Base-by-base conservation (phyloP, 2,797 vertebrate species). In the Chloroceryle inda region DNA sequence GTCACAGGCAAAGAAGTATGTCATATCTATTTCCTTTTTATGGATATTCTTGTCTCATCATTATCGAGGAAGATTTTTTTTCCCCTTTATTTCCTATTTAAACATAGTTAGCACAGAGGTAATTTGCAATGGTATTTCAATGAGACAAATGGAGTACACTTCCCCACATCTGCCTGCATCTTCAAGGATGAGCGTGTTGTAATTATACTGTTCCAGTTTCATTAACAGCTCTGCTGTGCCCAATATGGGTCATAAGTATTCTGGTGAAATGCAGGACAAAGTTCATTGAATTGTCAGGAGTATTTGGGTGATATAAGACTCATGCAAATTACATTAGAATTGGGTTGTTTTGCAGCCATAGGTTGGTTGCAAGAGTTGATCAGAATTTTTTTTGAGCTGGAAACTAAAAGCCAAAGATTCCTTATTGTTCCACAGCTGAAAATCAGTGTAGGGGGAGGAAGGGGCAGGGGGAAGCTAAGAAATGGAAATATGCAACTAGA, bases 21-120 rank as follows among this genome's bases (percentile, higher is more conserved):
- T 90, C 88, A 95, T 94, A 71, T 95, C 91, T 88, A 77, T 95
- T 94, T 93, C 78, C 58, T 93, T 96, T 94, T 95, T 73, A 94
- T 79, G 73, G 63, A 45, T 82, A 88, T 85, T 91, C 93, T 94
- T 87, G 81, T 95, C 92, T 93, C 91, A 83, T 81, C 84, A 75
- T 96, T 78, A 91, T 91, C 64, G 9, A 76, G 71, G 76, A 92
- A 92, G 59, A 56, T 38, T 55, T 79, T 52, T 72, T 47, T 20
- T 37, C 1, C 33, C 45, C 31, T 79, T 68, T 69, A 69, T 76
- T 84, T 94, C 77, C 69, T 79, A 42, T 94, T 79, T 96, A 92
- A 96, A 82, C 40, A 62, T 69, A 80, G 64, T 93, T 94, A 88
- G 50, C 2, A 0, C 66, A 45, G 83, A 82, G 59, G 61, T 92